phyloP scores from a whole-genome alignment of 2,797 vertebrate genomes.

The Prunella strophiata region DNA sequence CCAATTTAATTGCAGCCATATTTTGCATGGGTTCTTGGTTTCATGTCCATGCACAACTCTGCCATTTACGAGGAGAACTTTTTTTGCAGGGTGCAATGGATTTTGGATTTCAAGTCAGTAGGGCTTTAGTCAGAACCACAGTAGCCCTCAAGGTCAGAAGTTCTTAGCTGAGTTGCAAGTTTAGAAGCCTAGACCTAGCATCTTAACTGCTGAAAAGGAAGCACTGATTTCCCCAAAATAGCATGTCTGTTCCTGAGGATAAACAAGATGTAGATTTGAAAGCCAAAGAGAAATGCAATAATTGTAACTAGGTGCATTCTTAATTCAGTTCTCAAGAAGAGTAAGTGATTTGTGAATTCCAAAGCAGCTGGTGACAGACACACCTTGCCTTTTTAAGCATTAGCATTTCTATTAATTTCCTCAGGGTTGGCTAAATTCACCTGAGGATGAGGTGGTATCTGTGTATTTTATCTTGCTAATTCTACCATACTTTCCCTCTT shows the following conservation, averaged over 20 bases:
- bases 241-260: neutral
- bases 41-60: neutral
- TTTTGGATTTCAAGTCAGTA: neutral
- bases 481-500: neutral
- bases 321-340: neutral
- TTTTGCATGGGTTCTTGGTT: neutral
- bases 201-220: neutral
- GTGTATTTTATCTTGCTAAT: neutral
- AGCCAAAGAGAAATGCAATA: constrained; percentile 32
- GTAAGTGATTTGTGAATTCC: neutral
- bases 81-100: neutral
- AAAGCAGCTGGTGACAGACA: neutral
- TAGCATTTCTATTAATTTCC: neutral
- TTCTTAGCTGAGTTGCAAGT: neutral
- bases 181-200: neutral
- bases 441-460: neutral
- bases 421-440: neutral
- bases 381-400: neutral
- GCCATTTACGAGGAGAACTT: neutral
- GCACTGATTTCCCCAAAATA: neutral
- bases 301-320: neutral
- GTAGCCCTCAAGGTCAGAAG: neutral
- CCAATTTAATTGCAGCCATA: neutral
- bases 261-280: neutral
- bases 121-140: neutral